Evolutionary conservation across 2,797 vertebrate genomes (phyloP).

Genomic region (Bufotes viridis): DNA sequence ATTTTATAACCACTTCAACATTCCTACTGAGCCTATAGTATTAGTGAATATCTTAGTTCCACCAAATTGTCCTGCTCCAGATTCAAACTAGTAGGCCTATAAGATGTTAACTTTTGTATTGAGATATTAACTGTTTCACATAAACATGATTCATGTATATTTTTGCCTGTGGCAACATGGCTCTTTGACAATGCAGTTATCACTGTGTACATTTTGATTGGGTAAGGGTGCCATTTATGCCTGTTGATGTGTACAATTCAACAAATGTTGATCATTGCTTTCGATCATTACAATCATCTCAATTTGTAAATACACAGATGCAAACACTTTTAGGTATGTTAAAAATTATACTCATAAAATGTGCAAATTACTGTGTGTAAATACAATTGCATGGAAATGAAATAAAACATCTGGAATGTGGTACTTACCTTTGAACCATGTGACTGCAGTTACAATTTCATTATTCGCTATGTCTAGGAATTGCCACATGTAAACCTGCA

Average conservation of each 20-base stretch:
- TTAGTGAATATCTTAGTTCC: constrained; percentile 55
- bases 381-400: background rate
- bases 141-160: background rate
- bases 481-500: too few relatives aligned
- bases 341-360: too few relatives aligned
- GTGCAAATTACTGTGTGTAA: background rate
- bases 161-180: background rate
- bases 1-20: constrained; percentile 64
- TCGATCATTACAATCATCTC: too few relatives aligned
- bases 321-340: too few relatives aligned
- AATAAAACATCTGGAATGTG: background rate
- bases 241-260: too few relatives aligned
- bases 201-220: background rate
- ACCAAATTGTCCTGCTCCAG: background rate
- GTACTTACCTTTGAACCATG: too few relatives aligned
- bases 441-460: too few relatives aligned
- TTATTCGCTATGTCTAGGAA: too few relatives aligned
- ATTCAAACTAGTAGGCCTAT: background rate
- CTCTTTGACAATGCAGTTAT: background rate
- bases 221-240: background rate
- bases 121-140: background rate
- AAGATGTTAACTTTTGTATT: background rate
- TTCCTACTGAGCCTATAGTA: constrained; percentile 61
- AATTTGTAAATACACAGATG: too few relatives aligned
- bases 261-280: too few relatives aligned